A percentile compares a stretch with the other conserved stretches of the same genome.
phyloP scores from a whole-genome alignment of 2,888 invertebrate species.

The Uloborus plumipes region DNA sequence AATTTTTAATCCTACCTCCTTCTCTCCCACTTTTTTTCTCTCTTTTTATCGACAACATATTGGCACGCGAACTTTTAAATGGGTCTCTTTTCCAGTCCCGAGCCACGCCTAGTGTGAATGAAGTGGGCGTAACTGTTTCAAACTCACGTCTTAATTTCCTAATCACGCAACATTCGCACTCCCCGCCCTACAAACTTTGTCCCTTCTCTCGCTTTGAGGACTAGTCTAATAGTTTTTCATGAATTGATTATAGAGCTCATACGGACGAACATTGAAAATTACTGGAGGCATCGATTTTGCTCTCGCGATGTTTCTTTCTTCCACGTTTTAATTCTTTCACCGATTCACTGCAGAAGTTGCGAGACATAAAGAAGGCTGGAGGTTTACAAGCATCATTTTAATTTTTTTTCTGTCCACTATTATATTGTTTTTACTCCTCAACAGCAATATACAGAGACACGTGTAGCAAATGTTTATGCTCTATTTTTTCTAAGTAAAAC shows the following conservation, averaged over 20 bases:
- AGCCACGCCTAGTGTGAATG: conserved; percentile 44
- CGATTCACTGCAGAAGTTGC: too few species aligned
- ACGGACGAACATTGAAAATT: background rate
- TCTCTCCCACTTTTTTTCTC: background rate
- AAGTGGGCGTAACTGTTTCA: conserved; percentile 36
- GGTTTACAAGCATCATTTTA: background rate
- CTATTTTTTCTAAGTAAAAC: too few species aligned
- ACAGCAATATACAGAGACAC: too few species aligned
- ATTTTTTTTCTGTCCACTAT: background rate
- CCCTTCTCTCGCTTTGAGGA: conserved; percentile 10
- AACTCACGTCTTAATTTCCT: conserved; percentile 59
- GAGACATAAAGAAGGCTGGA: background rate
- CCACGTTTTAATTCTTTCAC: background rate
- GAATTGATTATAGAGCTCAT: conserved; percentile 26
- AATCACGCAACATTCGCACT: conserved; percentile 43
- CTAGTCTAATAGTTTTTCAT: conserved; percentile 33
- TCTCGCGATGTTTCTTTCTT: background rate
- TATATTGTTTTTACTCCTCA: background rate
- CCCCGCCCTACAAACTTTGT: conserved; percentile 29
- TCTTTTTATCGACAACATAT: background rate
- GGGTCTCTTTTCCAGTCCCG: conserved; percentile 23
- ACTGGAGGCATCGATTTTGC: background rate
- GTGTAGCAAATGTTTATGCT: too few species aligned
- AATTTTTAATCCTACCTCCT: too few species aligned
- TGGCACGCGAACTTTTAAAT: conserved; percentile 38